Evolutionary conservation across 1,140 invertebrate genomes (phyloP), one percentile per base, ranked within the genome.

Genomic region (Drosophila parvula): DNA sequence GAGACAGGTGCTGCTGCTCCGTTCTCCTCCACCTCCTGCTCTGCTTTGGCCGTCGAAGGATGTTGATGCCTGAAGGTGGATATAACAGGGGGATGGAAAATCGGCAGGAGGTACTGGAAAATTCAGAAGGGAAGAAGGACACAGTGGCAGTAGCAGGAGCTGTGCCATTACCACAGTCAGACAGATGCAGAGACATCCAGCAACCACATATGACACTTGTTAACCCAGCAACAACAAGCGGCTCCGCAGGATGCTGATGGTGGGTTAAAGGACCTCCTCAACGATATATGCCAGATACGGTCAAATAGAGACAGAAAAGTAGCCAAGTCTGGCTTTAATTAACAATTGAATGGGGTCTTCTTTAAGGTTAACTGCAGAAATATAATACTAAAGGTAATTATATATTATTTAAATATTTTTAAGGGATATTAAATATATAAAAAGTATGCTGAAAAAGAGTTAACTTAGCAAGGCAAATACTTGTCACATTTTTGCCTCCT

Each of bases 181-280:
- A 78, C 75, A 78, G 48, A 57, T 38, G 41, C 56, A 74, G 78
- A 58, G 50, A 65, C 41, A 76, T 58, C 47, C 58, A 58, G 65
- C 65, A 64, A 82, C 83, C 82, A 88, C 82, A 86, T 86, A 86
- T 86, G 82, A 86, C 82, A 86, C 83, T 86, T 86, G 82, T 86
- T 86, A 86, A 88, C 81, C 82, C 83, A 79, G 47, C 60, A 81
- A 64, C 69, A 86, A 75, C 65, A 79, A 70, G 68, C 22, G 18
- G 36, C 67, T 56, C 9, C 61, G 14, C 45, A 58, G 34, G 50
- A 53, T 41, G 43, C 50, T 9, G 18, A 53, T 36, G 55, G 16
- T 65, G 44, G 64, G 18, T 41, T 32, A 32, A 57, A 53, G 50
- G 51, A 55, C 34, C 34, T 55, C 51, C 14, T 55, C 18, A 27